Conservation (phyloP, 35 echinoderm and acorn worm genomes). For the Strongylocentrotus purpuratus region DNA sequence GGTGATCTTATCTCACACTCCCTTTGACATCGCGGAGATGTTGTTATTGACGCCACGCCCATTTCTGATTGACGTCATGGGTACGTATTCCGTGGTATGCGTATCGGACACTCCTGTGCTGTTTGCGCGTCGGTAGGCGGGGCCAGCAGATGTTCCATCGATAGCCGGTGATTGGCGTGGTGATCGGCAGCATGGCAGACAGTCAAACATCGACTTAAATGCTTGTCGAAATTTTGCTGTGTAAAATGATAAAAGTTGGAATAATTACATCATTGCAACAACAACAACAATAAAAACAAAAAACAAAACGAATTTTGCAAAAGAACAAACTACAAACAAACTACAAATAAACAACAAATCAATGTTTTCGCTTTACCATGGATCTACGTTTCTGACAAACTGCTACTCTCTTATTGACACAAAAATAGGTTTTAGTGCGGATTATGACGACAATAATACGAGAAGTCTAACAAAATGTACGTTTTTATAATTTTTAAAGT, state of each 20-base stretch:
- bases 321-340: too few species aligned
- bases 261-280: background rate
- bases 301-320: too few species aligned
- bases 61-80: constrained; percentile 45
- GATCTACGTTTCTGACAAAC: too few species aligned
- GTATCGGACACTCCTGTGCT: constrained; percentile 53
- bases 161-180: background rate
- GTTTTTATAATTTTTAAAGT: too few species aligned
- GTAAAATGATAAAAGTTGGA: background rate
- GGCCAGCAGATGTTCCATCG: background rate
- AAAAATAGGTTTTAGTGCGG: too few species aligned
- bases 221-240: constrained; percentile 63
- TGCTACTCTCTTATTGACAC: too few species aligned
- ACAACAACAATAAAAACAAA: too few species aligned
- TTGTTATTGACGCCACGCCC: background rate
- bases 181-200: background rate
- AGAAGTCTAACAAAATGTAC: too few species aligned
- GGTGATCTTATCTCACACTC: background rate
- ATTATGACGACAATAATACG: too few species aligned
- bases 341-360: too few species aligned
- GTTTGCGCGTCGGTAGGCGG: constrained; percentile 14
- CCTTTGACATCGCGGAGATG: background rate
- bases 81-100: constrained; percentile 53
- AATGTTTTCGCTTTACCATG: too few species aligned
- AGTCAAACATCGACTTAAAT: constrained; percentile 59